Percentiles rank a stretch among this genome's conserved stretches.
phyloP scores from a whole-genome alignment of 2,888 invertebrate species.

The Meloe dianella region DNA sequence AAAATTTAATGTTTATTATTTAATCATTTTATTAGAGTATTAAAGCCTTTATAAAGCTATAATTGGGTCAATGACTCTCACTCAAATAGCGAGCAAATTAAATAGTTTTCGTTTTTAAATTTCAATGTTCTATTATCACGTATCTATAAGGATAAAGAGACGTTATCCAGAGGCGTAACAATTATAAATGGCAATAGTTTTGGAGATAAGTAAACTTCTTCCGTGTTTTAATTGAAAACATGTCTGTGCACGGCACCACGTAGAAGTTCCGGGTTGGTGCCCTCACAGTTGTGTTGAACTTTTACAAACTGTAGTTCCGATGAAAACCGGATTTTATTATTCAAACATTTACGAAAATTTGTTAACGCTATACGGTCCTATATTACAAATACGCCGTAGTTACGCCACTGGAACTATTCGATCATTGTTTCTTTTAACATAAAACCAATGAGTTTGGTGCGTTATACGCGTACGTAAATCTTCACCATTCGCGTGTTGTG shows the following conservation, averaged over 20 bases:
- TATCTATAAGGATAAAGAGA: neutral
- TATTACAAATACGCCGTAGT: neutral
- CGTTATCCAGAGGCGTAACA: neutral
- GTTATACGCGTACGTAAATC: constrained; percentile 50
- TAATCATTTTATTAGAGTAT: neutral
- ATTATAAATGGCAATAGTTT: neutral
- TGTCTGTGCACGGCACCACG: no score
- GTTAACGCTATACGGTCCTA: no score
- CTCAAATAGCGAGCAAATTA: neutral
- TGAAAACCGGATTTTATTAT: no score
- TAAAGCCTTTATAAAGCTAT: neutral
- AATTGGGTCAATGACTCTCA: neutral
- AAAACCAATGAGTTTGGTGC: constrained; percentile 34
- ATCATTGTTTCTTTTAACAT: constrained; percentile 14
- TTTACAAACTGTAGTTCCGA: no score
- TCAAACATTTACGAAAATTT: no score
- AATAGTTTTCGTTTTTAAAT: neutral
- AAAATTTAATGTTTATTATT: neutral
- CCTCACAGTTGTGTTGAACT: no score
- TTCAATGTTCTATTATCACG: neutral
- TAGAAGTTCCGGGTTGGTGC: no score
- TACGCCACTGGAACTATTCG: neutral
- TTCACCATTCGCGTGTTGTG: constrained; percentile 48
- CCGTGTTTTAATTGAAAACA: no score
- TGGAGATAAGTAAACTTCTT: no score